phyloP scores from a whole-genome alignment of 2,113 vertebrate genomes.

The Symphodus melops region DNA sequence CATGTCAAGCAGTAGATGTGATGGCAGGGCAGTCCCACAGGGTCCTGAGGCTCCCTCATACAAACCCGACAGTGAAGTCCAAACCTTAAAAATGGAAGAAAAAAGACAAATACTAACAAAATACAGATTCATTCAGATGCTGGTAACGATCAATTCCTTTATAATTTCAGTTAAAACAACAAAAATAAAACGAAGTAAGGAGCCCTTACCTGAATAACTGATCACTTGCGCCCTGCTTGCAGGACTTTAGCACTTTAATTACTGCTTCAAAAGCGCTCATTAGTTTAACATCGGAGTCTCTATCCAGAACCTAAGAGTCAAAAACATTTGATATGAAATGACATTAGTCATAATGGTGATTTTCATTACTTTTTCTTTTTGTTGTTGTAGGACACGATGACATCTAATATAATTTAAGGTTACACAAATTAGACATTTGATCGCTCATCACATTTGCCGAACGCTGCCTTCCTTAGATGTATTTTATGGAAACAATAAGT shows the following conservation, averaged over 20 bases:
- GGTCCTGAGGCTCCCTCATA: slow-evolving; percentile 73
- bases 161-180: not conserved
- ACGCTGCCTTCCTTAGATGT: not conserved
- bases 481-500: not conserved
- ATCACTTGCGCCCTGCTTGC: slow-evolving; percentile 77
- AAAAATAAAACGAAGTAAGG: not conserved
- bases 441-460: no score
- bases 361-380: no score
- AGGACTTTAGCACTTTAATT: slow-evolving; percentile 74
- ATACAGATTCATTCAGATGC: not conserved
- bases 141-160: not conserved
- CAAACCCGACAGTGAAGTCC: slow-evolving; percentile 79
- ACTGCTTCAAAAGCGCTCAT: slow-evolving; percentile 79
- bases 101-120: not conserved
- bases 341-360: not conserved
- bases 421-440: no score
- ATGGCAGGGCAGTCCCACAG: slow-evolving; percentile 80
- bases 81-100: slow-evolving; percentile 61
- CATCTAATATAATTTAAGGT: no score
- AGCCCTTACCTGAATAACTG: slow-evolving; percentile 73
- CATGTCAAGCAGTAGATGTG: slow-evolving; percentile 83
- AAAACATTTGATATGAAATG: not conserved
- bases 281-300: slow-evolving; percentile 80
- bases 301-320: slow-evolving; percentile 78
- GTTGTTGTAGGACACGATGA: no score